A percentile compares a stretch with the other conserved stretches of the same genome.
These are phyloP conservation scores for Eubucco bourcierii DNA, from an alignment of 2,113 vertebrate species.

Conservation along the genomic window DNA sequence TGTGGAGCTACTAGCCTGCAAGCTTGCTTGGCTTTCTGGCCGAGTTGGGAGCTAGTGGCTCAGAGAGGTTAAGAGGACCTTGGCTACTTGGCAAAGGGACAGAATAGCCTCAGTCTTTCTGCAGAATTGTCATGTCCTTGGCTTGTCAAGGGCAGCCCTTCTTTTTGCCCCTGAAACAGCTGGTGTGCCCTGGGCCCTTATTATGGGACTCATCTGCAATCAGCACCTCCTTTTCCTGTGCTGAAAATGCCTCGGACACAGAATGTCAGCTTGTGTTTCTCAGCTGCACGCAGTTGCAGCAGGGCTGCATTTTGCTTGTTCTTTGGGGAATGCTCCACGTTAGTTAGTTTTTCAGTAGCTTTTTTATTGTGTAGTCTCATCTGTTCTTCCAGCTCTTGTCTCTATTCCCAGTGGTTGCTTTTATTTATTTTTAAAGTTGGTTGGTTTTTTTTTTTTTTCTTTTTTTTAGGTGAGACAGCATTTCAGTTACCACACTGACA, in stretches of 20 bases:
- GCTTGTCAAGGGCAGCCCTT: slow-evolving; percentile 58
- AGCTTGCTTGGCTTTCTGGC: background rate
- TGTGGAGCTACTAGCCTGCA: background rate
- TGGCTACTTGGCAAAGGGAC: slow-evolving; percentile 61
- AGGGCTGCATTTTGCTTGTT: background rate
- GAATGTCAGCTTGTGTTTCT: background rate
- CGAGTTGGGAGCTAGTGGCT: background rate
- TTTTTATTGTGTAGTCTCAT: background rate
- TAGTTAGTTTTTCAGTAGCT: background rate
- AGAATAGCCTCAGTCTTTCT: slow-evolving; percentile 49
- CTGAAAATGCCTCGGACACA: background rate
- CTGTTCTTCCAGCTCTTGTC: background rate
- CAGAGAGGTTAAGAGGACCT: background rate
- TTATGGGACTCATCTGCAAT: background rate
- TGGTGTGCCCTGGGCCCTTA: slow-evolving; percentile 39
- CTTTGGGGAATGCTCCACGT: background rate
- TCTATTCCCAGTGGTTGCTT: background rate
- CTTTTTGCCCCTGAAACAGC: slow-evolving; percentile 64
- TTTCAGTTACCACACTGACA: background rate
- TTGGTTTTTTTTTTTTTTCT: no score
- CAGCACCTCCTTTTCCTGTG: background rate
- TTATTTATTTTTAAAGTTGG: no score
- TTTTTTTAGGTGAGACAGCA: background rate
- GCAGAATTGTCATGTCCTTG: slow-evolving; percentile 22
- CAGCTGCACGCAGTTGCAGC: background rate